phyloP scores from a whole-genome alignment of 2,113 vertebrate genomes.

The Riparia riparia region DNA sequence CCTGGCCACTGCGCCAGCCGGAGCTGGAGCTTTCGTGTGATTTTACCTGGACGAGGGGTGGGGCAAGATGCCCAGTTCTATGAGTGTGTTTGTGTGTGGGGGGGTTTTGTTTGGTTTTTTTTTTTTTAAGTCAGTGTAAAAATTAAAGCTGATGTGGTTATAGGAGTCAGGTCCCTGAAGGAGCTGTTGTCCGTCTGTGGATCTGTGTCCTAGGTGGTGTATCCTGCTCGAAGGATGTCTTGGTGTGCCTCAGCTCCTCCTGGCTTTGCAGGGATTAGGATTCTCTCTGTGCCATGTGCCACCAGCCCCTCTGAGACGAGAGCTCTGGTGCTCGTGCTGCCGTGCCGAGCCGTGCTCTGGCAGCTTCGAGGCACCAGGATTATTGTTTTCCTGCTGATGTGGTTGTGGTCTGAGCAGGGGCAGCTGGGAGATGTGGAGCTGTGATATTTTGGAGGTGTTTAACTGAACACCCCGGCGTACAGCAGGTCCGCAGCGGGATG shows the following conservation, averaged over 20 bases:
- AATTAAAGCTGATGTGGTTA: neutral
- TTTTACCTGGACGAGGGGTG: neutral
- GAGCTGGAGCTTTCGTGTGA: neutral
- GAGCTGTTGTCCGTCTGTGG: neutral
- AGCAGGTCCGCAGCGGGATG: fast-evolving
- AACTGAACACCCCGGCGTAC: fast-evolving
- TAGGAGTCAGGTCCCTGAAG: neutral
- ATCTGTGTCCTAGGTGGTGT: neutral
- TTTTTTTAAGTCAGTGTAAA: neutral
- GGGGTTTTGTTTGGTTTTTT: too few species aligned
- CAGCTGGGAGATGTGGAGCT: fast-evolving
- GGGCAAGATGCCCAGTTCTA: neutral
- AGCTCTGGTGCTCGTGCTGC: fast-evolving
- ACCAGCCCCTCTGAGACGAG: neutral
- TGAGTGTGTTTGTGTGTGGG: neutral
- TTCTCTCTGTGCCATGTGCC: fast-evolving
- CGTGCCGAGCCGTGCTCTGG: fast-evolving
- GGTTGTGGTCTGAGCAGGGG: neutral
- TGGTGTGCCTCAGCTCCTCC: neutral
- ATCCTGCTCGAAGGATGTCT: neutral
- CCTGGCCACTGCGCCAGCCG: neutral
- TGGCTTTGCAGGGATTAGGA: neutral
- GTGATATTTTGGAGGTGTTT: neutral
- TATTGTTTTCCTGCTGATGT: neutral
- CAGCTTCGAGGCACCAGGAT: neutral